phyloP scores from a whole-genome alignment of 1,140 invertebrate species.

The Limonius californicus region DNA sequence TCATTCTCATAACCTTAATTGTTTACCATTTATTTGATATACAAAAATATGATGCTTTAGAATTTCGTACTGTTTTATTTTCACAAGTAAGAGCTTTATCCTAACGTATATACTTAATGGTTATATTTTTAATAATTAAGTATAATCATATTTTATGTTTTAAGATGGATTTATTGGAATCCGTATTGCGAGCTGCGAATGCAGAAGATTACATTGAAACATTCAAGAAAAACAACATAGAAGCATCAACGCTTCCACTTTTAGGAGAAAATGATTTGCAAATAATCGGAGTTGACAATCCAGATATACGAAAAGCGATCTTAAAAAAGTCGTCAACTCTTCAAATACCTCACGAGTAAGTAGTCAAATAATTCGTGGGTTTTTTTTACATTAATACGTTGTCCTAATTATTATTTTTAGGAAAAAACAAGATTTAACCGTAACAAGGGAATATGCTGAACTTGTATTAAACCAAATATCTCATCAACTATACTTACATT shows the following conservation, averaged over 20 bases:
- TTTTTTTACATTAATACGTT: not conserved
- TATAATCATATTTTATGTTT: not conserved
- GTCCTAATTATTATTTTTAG: no score
- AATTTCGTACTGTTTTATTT: no score
- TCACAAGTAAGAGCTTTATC: no score
- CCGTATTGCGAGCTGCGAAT: slow-evolving; percentile 21
- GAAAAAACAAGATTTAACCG: no score
- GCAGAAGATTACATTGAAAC: slow-evolving; percentile 21
- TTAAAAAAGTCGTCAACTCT: not conserved
- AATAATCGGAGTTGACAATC: slow-evolving; percentile 20
- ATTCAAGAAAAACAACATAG: slow-evolving; percentile 22
- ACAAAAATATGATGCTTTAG: no score
- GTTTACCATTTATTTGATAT: no score
- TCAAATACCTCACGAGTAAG: not conserved
- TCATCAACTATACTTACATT: slow-evolving; percentile 15
- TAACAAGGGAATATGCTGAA: slow-evolving; percentile 13
- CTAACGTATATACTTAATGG: no score
- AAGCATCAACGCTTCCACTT: slow-evolving; percentile 17
- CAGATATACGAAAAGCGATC: slow-evolving; percentile 11
- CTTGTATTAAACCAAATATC: slow-evolving; percentile 13
- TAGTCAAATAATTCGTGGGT: not conserved
- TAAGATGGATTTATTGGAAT: slow-evolving; percentile 26
- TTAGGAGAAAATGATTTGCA: slow-evolving; percentile 25
- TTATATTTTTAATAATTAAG: no score
- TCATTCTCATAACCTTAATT: no score